These are phyloP conservation scores for Mactra quadrangularis DNA, from an alignment of 1,140 invertebrate species.

Conservation along the genomic window DNA sequence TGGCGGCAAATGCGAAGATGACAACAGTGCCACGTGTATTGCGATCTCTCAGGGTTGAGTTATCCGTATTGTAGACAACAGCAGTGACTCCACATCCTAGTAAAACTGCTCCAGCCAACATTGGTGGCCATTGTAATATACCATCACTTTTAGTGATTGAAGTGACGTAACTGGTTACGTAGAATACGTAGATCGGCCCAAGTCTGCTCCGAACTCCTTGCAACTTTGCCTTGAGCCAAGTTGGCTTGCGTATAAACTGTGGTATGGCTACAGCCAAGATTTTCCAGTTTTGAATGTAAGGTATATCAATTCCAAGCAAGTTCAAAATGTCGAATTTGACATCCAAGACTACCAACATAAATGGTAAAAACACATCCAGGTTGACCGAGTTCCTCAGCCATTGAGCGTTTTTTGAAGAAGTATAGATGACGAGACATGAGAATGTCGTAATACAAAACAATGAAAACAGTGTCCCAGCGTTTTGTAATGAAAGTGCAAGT, in stretches of 20 bases:
- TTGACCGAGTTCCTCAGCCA: slow-evolving; percentile 32
- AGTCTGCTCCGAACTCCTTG: slow-evolving; percentile 60
- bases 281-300: neutral
- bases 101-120: slow-evolving; percentile 9
- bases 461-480: neutral
- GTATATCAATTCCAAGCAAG: neutral
- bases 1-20: too few species aligned
- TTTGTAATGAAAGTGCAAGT: slow-evolving; percentile 8
- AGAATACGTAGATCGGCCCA: slow-evolving; percentile 60
- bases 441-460: too few species aligned
- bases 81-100: slow-evolving; percentile 33
- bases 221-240: slow-evolving; percentile 58
- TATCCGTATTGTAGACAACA: slow-evolving; percentile 52
- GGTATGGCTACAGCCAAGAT: slow-evolving; percentile 52
- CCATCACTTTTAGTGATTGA: neutral
- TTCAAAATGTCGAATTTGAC: slow-evolving; percentile 13
- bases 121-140: neutral
- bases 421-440: neutral
- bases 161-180: slow-evolving; percentile 24
- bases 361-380: slow-evolving; percentile 32
- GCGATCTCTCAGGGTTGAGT: slow-evolving; percentile 35
- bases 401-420: neutral
- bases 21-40: too few species aligned
- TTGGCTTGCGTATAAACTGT: slow-evolving; percentile 58
- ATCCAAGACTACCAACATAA: slow-evolving; percentile 32